Percentiles rank a stretch among this genome's conserved stretches.
Conservation (phyloP, 2,797 vertebrate species). For the Manis pentadactyla region DNA sequence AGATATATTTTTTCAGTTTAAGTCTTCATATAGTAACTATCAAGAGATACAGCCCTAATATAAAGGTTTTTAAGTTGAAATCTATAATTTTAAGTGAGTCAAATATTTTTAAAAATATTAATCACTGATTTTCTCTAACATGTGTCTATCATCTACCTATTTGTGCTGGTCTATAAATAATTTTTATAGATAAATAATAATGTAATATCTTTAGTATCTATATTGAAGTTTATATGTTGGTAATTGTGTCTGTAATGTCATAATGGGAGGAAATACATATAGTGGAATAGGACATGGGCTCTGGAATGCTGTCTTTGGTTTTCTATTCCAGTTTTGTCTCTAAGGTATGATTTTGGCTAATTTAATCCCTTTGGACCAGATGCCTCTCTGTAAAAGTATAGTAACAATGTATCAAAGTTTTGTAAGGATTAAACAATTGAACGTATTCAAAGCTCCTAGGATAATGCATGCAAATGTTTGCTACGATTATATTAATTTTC, state of each 20-base stretch:
- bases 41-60: not conserved
- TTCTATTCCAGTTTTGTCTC: no score
- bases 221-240: not conserved
- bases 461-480: not conserved
- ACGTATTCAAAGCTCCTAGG: not conserved
- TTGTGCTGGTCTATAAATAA: no score
- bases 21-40: not conserved
- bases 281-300: no score
- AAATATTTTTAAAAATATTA: no score
- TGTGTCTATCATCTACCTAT: no score
- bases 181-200: no score
- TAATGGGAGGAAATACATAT: not conserved
- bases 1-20: not conserved
- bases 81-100: not conserved
- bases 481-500: not conserved
- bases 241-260: not conserved
- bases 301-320: not conserved
- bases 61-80: no score
- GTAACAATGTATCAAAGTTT: not conserved
- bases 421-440: not conserved
- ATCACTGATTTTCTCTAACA: not conserved
- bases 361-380: not conserved
- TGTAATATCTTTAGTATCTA: not conserved
- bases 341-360: not conserved
- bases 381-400: not conserved